A percentile compares a stretch with the other conserved stretches of the same genome.
These are phyloP conservation scores for Thecocarcelia acutangulata DNA, from an alignment of 2,888 invertebrate genomes.

Conservation along the genomic window DNA sequence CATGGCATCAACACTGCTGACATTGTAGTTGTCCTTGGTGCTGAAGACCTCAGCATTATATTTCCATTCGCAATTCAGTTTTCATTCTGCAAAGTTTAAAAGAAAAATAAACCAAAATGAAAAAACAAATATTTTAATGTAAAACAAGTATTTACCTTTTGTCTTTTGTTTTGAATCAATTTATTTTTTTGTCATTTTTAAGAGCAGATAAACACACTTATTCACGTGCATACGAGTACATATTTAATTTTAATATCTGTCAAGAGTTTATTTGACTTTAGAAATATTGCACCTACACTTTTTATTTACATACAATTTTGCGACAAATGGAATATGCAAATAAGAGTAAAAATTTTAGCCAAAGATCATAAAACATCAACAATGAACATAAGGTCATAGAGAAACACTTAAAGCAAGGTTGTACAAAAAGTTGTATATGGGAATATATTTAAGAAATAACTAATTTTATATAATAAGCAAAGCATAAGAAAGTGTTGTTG, in stretches of 20 bases:
- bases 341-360: conserved; percentile 44
- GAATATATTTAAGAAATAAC: too few species aligned
- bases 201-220: background rate
- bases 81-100: background rate
- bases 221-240: background rate
- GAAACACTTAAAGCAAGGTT: too few species aligned
- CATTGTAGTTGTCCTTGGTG: background rate
- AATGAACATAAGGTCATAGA: too few species aligned
- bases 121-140: conserved; percentile 25
- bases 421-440: too few species aligned
- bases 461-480: too few species aligned
- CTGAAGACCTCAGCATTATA: conserved; percentile 21
- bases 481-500: too few species aligned
- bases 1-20: conserved; percentile 47
- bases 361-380: too few species aligned
- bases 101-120: background rate
- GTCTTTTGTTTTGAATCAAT: conserved; percentile 52
- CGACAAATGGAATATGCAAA: conserved; percentile 42
- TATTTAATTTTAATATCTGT: conserved; percentile 5
- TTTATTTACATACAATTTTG: conserved; percentile 65
- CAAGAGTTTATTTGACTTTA: background rate
- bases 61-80: conserved; percentile 9
- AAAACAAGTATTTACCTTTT: conserved; percentile 44
- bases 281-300: conserved; percentile 1
- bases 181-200: conserved; percentile 9